Base-by-base conservation (phyloP, 2,888 invertebrate genomes). In the Melanostoma mellinum region DNA sequence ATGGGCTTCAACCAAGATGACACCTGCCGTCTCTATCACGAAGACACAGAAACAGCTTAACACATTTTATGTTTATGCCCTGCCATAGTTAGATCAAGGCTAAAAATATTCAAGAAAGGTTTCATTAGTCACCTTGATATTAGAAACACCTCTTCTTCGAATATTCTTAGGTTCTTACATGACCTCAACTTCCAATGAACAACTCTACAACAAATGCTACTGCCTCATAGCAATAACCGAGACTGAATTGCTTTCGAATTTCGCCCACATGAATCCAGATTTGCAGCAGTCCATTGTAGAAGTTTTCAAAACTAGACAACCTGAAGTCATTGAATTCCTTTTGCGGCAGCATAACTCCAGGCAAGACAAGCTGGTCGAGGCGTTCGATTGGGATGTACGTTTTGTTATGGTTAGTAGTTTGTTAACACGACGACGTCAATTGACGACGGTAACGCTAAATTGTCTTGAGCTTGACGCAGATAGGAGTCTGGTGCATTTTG, bases 331-430 rank as follows among this genome's bases (percentile, higher is more conserved):
- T 2, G 87, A 86, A 38, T 88, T 86, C 80, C 85, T 91, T 3
- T 82, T 89, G n/a, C 86, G 88, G 2, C 87, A 88, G 40, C 86
- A 88, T 35, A 88, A 88, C 71, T 87, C 88, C 2, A 69, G 73
- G 3, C 87, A 88, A 6, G 85, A 86, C 50, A 87, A 87, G 9
- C 76, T 89, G 9, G 81, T 91, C 0, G 87, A 88, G 32, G 90
- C 90, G 0, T 91, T 91, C 69, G 89, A 89, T 48, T 91, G 91
- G 90, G 91, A 91, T 63, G 87, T 89, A 0, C 88, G 90, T 4
- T 84, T 89, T 35, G 87, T 91, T 10, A 84, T 91, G 78, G 90
- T 90, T 73, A 90, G 89, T 56, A 89, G 88, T 65, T 88, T 88
- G 58, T 81, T 89, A 0, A 86, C 88, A 10, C 88, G 89, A 56